A percentile compares a stretch with the other conserved stretches of the same genome.
Conservation (phyloP, 2,797 vertebrate genomes). For the Yasuhikotakia modesta region DNA sequence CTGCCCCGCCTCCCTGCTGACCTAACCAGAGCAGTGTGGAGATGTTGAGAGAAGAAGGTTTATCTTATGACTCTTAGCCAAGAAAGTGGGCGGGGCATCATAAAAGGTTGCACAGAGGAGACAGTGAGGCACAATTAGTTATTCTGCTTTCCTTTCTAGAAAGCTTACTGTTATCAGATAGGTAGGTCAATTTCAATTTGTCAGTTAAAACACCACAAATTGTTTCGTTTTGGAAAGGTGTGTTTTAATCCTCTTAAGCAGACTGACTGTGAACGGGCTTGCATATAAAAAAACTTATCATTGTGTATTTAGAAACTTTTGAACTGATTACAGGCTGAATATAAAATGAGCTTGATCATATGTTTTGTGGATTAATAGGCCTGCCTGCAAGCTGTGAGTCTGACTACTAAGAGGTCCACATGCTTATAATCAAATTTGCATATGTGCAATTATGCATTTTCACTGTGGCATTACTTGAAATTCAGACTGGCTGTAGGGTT, state of each 20-base stretch:
- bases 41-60: neutral
- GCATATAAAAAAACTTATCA: neutral
- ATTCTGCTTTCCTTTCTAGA: constrained; percentile 13
- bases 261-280: neutral
- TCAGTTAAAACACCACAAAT: neutral
- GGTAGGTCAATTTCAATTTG: constrained; percentile 40
- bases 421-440: constrained; percentile 50
- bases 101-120: neutral
- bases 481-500: constrained; percentile 16
- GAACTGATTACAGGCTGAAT: no score
- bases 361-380: constrained; percentile 16
- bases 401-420: constrained; percentile 19
- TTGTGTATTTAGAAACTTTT: neutral
- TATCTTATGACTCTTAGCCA: constrained; percentile 8
- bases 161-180: constrained; percentile 7
- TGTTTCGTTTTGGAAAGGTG: neutral
- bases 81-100: constrained; percentile 30
- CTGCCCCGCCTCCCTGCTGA: constrained; percentile 60
- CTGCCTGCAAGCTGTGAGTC: constrained; percentile 37
- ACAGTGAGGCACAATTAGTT: constrained; percentile 20
- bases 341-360: constrained; percentile 2
- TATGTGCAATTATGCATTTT: constrained; percentile 51
- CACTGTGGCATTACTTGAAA: constrained; percentile 34
- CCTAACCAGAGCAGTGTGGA: constrained; percentile 21
- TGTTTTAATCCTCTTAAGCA: neutral